Evolutionary conservation across 2,888 invertebrate genomes (phyloP), one percentile per base, ranked within the genome.

Genomic region (Prostheceraeus crozeri): DNA sequence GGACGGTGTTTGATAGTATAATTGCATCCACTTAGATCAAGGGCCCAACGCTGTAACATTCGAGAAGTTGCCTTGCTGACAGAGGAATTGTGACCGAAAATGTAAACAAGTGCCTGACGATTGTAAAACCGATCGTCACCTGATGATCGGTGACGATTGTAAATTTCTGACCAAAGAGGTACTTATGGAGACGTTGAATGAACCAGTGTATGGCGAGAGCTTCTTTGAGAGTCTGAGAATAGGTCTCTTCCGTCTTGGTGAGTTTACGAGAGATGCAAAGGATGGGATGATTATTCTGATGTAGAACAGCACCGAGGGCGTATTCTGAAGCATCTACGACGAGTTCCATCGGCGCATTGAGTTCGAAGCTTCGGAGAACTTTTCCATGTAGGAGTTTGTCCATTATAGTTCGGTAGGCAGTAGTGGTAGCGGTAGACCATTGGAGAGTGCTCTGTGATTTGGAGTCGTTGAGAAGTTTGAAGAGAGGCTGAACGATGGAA

Each of bases 151-250:
- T 40, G 40, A 40, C 10, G 6, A 40, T 6, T 6, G 8, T 40
- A 14, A 40, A 40, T 14, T 40, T 40, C 21, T 40, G 40, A 14
- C 21, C 21, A 40, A 40, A 40, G 21, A 40, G 14, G 16, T 19
- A 40, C 21, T 40, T 40, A n/a, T 40, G 40, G 6, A 40, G 40
- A 16, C 40, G 14, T 14, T 40, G 14, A 14, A 40, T 40, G 40
- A 14, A 40, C 40, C 8, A 4, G 48, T 48, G 48, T 25, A 48
- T 48, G 28, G 48, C 48, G 10, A 48, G 21, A 40, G 40, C 8
- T 40, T 40, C 40, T 40, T 40, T 40, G 19, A 16, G 40, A 40
- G 40, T 40, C 14, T 40, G 40, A 8, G n/a, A 33, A n/a, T 40
- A 40, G 8, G 19, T 23, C 6, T 48, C 21, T 40, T 40, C 40